Conservation (phyloP, 2,888 invertebrate genomes). For the Drosophila cognata region DNA sequence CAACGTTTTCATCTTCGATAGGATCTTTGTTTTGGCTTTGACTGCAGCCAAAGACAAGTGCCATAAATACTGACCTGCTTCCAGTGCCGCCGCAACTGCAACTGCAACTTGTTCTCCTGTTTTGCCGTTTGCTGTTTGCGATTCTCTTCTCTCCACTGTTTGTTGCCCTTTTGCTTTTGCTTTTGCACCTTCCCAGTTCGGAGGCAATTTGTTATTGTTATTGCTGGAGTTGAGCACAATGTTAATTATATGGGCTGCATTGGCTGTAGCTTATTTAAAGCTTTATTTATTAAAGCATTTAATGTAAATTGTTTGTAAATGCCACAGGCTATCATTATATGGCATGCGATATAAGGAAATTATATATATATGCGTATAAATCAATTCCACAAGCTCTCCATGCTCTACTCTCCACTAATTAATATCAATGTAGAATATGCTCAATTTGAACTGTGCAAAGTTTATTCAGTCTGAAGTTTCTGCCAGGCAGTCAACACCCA, state of each 20-base stretch:
- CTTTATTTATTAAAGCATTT: conserved; percentile 79
- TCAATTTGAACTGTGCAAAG: conserved; percentile 25
- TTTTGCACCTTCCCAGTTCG: conserved; percentile 62
- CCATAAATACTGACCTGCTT: conserved; percentile 65
- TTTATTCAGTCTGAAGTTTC: conserved; percentile 33
- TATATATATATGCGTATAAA: conserved; percentile 59
- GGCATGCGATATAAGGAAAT: conserved; percentile 55
- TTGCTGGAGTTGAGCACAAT: conserved; percentile 37
- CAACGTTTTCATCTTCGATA: conserved; percentile 18
- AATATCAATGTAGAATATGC: conserved; percentile 63
- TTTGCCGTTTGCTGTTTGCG: conserved; percentile 6
- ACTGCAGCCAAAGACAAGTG: conserved; percentile 54
- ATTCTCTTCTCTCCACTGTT: conserved; percentile 11
- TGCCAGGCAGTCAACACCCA: conserved; percentile 73
- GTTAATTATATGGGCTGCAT: conserved; percentile 66
- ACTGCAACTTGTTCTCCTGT: conserved; percentile 40
- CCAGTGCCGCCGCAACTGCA: conserved; percentile 1
- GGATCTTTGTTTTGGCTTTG: conserved; percentile 12
- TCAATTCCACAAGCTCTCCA: conserved; percentile 46
- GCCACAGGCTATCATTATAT: conserved; percentile 72
- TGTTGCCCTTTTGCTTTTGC: conserved; percentile 38
- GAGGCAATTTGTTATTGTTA: conserved; percentile 73
- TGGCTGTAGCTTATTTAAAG: conserved; percentile 68
- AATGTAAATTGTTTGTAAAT: conserved; percentile 80
- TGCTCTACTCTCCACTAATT: conserved; percentile 50